These are phyloP conservation scores for Stictonetta naevosa DNA, from an alignment of 2,113 vertebrate species.

Conservation along the genomic window DNA sequence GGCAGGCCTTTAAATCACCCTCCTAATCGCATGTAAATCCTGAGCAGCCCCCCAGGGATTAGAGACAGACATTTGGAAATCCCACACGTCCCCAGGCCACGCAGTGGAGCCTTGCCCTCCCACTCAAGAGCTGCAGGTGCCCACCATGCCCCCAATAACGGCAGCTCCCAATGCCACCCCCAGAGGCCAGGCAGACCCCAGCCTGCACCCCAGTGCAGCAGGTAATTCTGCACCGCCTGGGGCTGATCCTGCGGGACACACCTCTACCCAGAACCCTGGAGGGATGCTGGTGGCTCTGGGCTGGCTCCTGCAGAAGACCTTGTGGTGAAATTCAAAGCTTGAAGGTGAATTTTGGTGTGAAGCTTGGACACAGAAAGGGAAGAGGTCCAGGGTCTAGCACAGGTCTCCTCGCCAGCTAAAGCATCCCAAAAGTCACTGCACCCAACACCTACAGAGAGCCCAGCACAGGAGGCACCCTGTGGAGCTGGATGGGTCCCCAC, in stretches of 20 bases:
- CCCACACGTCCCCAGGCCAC: fast-evolving
- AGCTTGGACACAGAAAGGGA: not conserved
- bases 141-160: not conserved
- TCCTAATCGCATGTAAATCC: not conserved
- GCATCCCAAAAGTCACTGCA: not conserved
- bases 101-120: fast-evolving
- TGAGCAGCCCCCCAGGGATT: not conserved
- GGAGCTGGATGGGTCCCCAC: fast-evolving
- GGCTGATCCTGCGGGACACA: not conserved
- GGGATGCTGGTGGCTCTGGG: fast-evolving
- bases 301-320: not conserved
- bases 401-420: not conserved
- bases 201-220: not conserved
- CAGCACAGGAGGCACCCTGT: fast-evolving
- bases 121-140: not conserved
- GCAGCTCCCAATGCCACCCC: not conserved
- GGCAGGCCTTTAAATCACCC: not conserved
- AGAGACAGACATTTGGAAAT: not conserved
- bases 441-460: not conserved
- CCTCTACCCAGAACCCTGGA: not conserved
- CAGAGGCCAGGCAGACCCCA: not conserved
- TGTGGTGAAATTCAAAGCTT: not conserved
- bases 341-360: not conserved
- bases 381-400: not conserved
- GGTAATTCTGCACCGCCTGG: not conserved